phyloP scores from a whole-genome alignment of 2,113 vertebrate genomes.

The Spheniscus mendiculus region DNA sequence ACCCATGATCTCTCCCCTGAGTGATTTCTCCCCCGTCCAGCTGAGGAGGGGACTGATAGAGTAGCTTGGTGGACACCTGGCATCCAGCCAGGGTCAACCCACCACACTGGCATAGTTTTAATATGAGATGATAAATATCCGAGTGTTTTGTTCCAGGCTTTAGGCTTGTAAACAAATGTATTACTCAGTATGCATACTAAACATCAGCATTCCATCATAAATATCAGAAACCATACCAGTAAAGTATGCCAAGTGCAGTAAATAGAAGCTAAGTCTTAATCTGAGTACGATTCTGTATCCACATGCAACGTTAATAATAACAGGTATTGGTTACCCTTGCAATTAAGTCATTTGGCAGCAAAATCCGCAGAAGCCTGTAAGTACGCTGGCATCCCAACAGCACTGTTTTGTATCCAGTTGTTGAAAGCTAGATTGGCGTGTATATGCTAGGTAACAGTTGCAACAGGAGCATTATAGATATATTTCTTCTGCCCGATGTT shows the following conservation, averaged over 20 bases:
- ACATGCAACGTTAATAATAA: not conserved
- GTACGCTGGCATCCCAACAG: not conserved
- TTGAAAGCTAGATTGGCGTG: not conserved
- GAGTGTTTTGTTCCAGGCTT: not conserved
- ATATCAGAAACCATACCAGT: not conserved
- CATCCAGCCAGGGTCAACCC: not conserved
- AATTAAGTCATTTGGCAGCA: not conserved
- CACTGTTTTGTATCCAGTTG: not conserved
- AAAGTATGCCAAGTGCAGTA: not conserved
- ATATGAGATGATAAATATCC: not conserved
- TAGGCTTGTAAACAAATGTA: not conserved
- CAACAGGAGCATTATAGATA: not conserved
- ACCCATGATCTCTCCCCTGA: not conserved
- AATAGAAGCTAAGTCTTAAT: not conserved
- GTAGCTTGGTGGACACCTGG: not conserved
- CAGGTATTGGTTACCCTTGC: not conserved
- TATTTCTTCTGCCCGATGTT: not conserved
- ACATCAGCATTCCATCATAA: not conserved
- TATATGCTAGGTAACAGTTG: not conserved
- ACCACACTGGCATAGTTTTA: not conserved
- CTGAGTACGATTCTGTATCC: not conserved
- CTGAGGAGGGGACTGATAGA: not conserved
- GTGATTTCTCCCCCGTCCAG: not conserved
- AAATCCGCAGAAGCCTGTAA: not conserved
- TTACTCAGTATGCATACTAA: not conserved